Conservation (phyloP, 2,797 vertebrate species). For the Rhinophrynus dorsalis region DNA sequence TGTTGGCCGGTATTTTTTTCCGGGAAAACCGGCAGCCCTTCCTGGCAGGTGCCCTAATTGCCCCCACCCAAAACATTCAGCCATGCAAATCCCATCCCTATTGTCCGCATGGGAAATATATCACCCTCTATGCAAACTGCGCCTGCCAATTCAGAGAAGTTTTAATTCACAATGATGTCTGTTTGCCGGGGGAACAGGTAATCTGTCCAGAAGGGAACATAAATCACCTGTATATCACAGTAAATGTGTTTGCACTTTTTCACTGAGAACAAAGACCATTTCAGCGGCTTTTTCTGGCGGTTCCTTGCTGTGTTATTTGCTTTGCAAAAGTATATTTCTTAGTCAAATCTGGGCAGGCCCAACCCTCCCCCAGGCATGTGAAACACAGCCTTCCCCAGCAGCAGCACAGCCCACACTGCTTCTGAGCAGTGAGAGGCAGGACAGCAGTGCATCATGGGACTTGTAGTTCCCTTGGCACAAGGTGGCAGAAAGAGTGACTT, state of each 20-base stretch:
- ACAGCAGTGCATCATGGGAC: slow-evolving; percentile 6
- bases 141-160: background rate
- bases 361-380: background rate
- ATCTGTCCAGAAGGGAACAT: background rate
- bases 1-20: too few relatives aligned
- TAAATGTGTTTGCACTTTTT: slow-evolving; percentile 6
- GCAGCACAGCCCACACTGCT: background rate
- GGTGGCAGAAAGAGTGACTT: background rate
- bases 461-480: slow-evolving; percentile 21
- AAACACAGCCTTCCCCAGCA: background rate
- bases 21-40: too few relatives aligned
- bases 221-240: slow-evolving; percentile 3
- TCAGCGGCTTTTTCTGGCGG: slow-evolving; percentile 51
- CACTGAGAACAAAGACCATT: background rate
- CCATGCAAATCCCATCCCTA: background rate
- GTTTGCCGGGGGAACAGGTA: slow-evolving; percentile 16
- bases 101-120: background rate
- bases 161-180: background rate
- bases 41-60: too few relatives aligned
- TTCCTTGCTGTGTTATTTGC: background rate
- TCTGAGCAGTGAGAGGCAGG: background rate
- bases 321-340: slow-evolving; percentile 46
- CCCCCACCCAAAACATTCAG: too few relatives aligned
- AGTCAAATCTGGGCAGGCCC: slow-evolving; percentile 36
- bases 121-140: background rate